Evolutionary conservation across 2,888 invertebrate genomes (phyloP).

Genomic region (Amphimallon solstitiale): DNA sequence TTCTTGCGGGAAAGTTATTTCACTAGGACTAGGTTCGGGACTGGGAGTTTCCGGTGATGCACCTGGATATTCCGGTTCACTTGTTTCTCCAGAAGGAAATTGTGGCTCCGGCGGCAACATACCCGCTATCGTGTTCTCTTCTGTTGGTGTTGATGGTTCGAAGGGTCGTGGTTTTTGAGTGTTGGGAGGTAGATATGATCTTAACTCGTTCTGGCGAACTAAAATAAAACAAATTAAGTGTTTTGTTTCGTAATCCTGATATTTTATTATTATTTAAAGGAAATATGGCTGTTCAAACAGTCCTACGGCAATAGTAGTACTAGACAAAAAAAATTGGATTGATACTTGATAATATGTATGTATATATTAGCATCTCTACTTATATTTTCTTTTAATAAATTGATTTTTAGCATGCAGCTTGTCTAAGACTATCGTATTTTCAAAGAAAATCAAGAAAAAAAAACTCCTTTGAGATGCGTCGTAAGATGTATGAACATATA

Average conservation of each 20-base stretch:
- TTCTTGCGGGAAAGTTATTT: not conserved
- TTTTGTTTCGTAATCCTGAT: not conserved
- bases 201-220: conserved; percentile 72
- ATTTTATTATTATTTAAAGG: no score
- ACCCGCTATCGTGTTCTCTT: conserved; percentile 51
- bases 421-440: no score
- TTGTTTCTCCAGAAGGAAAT: not conserved
- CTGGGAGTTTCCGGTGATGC: not conserved
- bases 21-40: not conserved
- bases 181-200: conserved; percentile 70
- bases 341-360: no score
- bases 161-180: conserved; percentile 78
- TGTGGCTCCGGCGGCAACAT: conserved; percentile 39
- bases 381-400: no score
- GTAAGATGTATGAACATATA: no score
- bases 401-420: no score
- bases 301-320: no score
- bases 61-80: conserved; percentile 2
- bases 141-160: conserved; percentile 63
- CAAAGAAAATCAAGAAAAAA: no score
- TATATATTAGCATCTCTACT: no score
- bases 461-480: no score
- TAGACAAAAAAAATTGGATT: no score
- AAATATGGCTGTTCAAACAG: no score
- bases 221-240: conserved; percentile 47